These are phyloP conservation scores for Podilymbus podiceps DNA, from an alignment of 2,113 vertebrate genomes.

Conservation along the genomic window DNA sequence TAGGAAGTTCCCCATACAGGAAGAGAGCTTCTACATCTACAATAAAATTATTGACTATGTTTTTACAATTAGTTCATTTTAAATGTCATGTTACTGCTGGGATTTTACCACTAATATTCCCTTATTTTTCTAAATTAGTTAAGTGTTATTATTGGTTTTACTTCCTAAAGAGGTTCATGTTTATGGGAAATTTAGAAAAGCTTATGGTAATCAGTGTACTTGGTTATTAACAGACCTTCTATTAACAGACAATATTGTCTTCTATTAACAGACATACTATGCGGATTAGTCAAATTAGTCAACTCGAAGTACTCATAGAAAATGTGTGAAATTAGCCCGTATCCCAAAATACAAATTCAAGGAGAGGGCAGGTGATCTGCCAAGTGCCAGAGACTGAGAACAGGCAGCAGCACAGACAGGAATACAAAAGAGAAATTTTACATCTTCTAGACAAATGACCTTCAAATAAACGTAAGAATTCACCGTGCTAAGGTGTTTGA, in stretches of 20 bases:
- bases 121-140: not conserved
- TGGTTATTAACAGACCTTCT: not conserved
- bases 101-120: not conserved
- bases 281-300: not conserved
- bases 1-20: not conserved
- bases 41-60: not conserved
- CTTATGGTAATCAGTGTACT: not conserved
- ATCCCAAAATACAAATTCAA: not conserved
- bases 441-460: not conserved
- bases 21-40: not conserved
- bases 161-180: not conserved
- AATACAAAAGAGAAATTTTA: not conserved
- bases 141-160: not conserved
- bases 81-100: not conserved
- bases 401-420: not conserved
- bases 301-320: not conserved
- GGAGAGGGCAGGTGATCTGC: not conserved
- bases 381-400: not conserved
- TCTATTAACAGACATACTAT: not conserved
- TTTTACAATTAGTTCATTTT: not conserved
- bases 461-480: not conserved
- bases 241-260: not conserved
- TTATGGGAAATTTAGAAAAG: not conserved
- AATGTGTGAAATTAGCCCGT: not conserved
- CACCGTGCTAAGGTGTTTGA: not conserved